phyloP scores from a whole-genome alignment of 2,113 vertebrate species.

The Collichthys lucidus region DNA sequence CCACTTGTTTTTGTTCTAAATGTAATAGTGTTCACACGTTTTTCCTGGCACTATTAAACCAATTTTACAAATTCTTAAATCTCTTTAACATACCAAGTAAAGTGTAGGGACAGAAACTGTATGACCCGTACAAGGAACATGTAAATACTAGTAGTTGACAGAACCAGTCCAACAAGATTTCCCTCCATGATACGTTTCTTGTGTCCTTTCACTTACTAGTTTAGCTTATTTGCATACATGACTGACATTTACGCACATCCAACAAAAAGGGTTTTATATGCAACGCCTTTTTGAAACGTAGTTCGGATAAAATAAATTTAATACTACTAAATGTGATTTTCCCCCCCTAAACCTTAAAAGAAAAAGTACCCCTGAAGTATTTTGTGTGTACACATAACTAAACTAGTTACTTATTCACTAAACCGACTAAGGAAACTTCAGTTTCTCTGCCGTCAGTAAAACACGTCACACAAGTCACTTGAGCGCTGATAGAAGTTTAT shows the following conservation, averaged over 20 bases:
- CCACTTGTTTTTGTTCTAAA: no score
- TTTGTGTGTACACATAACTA: neutral
- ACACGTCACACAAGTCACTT: neutral
- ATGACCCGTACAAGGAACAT: neutral
- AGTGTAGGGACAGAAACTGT: rapidly evolving
- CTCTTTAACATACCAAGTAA: neutral
- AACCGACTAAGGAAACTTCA: no score
- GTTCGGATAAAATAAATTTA: no score
- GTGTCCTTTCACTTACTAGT: neutral
- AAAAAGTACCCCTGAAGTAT: no score
- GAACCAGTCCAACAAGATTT: neutral
- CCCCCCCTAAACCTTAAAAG: no score
- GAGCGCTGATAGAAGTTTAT: slow-evolving; percentile 73
- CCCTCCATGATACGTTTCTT: neutral
- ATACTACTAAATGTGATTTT: no score
- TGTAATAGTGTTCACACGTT: neutral
- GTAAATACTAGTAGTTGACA: neutral
- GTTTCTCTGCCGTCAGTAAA: neutral
- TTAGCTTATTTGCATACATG: neutral
- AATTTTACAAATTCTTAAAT: neutral
- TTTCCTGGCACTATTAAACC: no score
- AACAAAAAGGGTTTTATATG: neutral
- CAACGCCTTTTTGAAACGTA: no score
- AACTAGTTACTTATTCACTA: neutral
- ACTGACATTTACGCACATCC: neutral